Conservation (phyloP, 2,113 vertebrate species). For the Amblyornis subalaris region DNA sequence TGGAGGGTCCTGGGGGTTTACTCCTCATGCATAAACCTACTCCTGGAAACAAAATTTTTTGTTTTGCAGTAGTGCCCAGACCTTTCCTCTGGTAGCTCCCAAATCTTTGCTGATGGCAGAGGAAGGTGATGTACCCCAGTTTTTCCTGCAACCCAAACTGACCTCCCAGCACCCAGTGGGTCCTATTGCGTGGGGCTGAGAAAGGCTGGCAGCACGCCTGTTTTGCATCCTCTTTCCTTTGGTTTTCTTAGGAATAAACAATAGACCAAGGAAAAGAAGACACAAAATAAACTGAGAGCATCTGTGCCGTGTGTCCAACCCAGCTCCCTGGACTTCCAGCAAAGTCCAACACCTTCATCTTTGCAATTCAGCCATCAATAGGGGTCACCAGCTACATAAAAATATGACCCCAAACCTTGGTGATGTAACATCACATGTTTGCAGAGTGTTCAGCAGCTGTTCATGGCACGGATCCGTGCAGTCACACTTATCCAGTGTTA, state of each 20-base stretch:
- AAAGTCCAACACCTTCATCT: neutral
- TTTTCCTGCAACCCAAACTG: fast-evolving
- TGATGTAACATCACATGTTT: neutral
- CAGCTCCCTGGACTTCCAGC: neutral
- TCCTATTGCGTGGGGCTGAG: neutral
- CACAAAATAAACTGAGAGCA: neutral
- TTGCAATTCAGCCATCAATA: neutral
- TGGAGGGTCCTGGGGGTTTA: neutral
- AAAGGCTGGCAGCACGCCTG: neutral
- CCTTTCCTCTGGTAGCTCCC: neutral
- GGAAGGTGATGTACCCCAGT: neutral
- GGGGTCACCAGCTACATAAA: neutral
- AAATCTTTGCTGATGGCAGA: neutral
- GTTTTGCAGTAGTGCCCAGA: neutral
- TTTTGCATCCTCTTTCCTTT: neutral
- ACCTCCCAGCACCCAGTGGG: neutral
- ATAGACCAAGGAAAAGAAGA: neutral
- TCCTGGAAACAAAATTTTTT: neutral
- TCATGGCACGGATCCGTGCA: neutral
- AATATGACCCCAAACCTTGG: neutral
- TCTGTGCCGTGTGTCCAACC: fast-evolving
- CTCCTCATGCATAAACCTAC: neutral
- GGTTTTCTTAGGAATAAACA: neutral
- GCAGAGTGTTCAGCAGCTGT: fast-evolving
- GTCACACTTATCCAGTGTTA: neutral